A percentile compares a stretch with the other conserved stretches of the same genome.
Evolutionary conservation across 30 jellyfish, hydroid and myxozoan genomes (phyloP).

Genomic region (Pelagia noctiluca): DNA sequence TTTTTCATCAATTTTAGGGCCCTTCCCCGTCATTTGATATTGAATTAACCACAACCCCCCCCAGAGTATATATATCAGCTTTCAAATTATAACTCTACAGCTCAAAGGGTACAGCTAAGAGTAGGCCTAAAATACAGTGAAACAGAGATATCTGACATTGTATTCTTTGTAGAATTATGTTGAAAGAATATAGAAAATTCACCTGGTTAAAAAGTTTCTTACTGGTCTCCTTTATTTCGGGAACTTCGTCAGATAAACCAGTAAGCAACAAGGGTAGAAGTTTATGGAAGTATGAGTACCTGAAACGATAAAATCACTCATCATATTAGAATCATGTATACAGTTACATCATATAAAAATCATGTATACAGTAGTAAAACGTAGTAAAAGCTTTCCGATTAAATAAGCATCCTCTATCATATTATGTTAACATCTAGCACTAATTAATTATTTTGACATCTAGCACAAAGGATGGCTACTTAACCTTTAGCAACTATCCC

Average conservation of each 20-base stretch:
- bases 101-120: background rate
- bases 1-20: background rate
- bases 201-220: conserved; percentile 72
- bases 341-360: background rate
- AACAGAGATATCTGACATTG: background rate
- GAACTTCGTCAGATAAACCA: conserved; percentile 85
- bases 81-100: background rate
- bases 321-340: background rate
- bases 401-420: background rate
- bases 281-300: conserved; percentile 84
- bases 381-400: background rate
- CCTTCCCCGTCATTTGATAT: background rate
- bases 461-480: no score
- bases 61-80: background rate
- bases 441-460: no score
- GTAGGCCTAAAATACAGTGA: background rate
- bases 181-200: background rate
- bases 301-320: background rate
- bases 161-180: background rate
- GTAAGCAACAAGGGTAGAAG: conserved; percentile 77
- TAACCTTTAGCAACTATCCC: no score
- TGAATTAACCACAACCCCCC: background rate
- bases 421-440: background rate
- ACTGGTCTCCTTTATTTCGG: conserved; percentile 64
- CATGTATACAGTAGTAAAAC: background rate